Evolutionary conservation across 1,140 invertebrate genomes (phyloP).

Genomic region (Adelges cooleyi): DNA sequence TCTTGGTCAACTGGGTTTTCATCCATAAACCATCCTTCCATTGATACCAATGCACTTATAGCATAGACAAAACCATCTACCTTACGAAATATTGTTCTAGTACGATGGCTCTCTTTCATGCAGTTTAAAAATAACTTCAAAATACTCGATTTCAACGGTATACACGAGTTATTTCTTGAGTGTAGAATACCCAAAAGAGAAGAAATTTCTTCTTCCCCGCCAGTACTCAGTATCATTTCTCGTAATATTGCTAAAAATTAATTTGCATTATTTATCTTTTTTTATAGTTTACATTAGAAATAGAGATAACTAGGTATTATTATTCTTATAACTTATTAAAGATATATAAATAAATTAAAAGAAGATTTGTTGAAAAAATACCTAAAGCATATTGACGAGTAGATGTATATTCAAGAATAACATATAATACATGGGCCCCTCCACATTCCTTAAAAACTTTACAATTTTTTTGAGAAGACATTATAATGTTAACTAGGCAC

Average conservation of each 20-base stretch:
- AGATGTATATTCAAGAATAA: constrained; percentile 72
- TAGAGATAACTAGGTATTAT: no score
- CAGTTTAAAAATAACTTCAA: constrained; percentile 77
- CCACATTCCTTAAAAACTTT: constrained; percentile 86
- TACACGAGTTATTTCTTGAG: constrained; percentile 61
- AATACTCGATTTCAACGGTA: constrained; percentile 80
- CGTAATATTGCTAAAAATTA: constrained; percentile 51
- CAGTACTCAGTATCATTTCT: constrained; percentile 77
- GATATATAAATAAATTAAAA: not conserved
- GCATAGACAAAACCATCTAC: constrained; percentile 94
- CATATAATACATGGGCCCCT: constrained; percentile 80
- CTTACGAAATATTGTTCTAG: constrained; percentile 91
- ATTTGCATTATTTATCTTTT: not conserved
- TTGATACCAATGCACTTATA: constrained; percentile 84
- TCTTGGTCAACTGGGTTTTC: constrained; percentile 38
- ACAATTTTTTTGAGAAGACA: constrained; percentile 52
- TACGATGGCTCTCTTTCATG: constrained; percentile 86
- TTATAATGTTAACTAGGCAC: constrained; percentile 23
- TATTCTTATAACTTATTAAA: no score
- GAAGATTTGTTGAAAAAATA: constrained; percentile 34
- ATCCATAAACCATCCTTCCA: constrained; percentile 65
- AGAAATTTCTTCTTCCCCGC: constrained; percentile 91
- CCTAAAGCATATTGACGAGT: constrained; percentile 69
- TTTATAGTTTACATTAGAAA: not conserved
- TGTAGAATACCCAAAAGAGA: constrained; percentile 83